phyloP scores from a whole-genome alignment of 92 coral and sea anemone species.

The Umimayanthus kanabou region DNA sequence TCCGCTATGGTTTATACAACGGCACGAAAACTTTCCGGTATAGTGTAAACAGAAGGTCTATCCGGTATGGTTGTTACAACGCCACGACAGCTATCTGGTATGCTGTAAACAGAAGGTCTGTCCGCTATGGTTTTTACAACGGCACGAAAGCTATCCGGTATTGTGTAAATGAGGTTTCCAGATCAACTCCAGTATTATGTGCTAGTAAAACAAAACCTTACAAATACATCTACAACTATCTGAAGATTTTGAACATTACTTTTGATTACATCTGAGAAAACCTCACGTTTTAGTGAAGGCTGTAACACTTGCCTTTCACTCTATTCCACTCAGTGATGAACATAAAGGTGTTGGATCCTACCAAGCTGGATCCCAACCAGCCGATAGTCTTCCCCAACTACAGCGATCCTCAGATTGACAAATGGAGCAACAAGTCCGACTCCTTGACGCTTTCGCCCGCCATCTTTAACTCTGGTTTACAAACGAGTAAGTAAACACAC shows the following conservation, averaged over 20 bases:
- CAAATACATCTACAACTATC: neutral
- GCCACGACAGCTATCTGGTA: too few species aligned
- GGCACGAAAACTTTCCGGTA: too few species aligned
- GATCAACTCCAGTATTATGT: too few species aligned
- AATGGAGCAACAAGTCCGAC: slow-evolving; percentile 80
- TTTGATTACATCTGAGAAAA: neutral
- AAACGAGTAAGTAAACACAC: slow-evolving; percentile 47
- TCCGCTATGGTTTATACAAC: too few species aligned
- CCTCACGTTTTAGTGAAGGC: neutral
- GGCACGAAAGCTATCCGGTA: too few species aligned
- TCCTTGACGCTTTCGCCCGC: slow-evolving; percentile 71
- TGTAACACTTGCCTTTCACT: neutral
- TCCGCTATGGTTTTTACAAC: too few species aligned
- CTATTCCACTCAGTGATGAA: slow-evolving; percentile 57
- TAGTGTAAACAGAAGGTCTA: too few species aligned
- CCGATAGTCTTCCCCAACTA: slow-evolving; percentile 83
- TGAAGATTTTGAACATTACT: neutral
- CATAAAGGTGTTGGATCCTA: slow-evolving; percentile 58
- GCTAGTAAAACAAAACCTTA: neutral
- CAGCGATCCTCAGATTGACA: slow-evolving; percentile 76
- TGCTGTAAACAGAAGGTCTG: too few species aligned
- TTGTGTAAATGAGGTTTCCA: too few species aligned
- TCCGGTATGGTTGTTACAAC: too few species aligned
- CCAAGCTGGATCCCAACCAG: slow-evolving; percentile 55
- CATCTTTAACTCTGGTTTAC: slow-evolving; percentile 52